Evolutionary conservation across 2,113 vertebrate genomes (phyloP).

Genomic region (Zosterops borbonicus): DNA sequence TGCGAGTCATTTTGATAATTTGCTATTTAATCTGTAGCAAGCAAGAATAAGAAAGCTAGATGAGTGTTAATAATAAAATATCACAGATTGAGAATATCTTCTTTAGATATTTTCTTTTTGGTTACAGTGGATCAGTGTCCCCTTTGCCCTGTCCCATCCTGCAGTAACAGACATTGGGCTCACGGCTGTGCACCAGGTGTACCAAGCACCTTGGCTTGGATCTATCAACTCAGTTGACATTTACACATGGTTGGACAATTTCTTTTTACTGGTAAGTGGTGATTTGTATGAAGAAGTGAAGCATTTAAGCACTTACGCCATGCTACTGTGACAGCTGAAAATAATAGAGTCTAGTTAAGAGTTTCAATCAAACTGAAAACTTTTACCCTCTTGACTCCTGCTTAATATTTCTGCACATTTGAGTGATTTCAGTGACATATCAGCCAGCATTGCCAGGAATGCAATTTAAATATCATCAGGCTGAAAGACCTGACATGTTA

Average conservation of each 20-base stretch:
- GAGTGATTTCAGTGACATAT: slow-evolving; percentile 1
- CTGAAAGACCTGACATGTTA: slow-evolving; percentile 3
- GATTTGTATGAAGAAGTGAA: neutral
- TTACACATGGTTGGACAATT: slow-evolving; percentile 92
- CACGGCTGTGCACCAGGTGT: slow-evolving; percentile 81
- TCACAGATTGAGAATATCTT: neutral
- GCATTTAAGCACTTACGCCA: neutral
- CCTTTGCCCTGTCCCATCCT: slow-evolving; percentile 90
- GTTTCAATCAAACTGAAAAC: neutral
- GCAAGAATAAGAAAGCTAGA: neutral
- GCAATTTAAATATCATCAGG: slow-evolving; percentile 14
- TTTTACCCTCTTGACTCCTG: slow-evolving; percentile 12
- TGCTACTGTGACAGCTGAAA: neutral
- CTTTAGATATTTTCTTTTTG: slow-evolving; percentile 43
- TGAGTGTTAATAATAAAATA: neutral
- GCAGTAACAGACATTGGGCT: slow-evolving; percentile 89
- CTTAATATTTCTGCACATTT: slow-evolving; percentile 7
- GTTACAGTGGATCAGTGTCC: slow-evolving; percentile 93
- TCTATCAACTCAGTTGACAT: slow-evolving; percentile 79
- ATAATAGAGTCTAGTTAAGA: neutral
- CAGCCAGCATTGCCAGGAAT: neutral
- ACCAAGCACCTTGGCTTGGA: slow-evolving; percentile 92
- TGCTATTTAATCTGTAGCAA: neutral
- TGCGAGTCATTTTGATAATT: neutral
- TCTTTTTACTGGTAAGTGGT: slow-evolving; percentile 86